phyloP scores from a whole-genome alignment of 2,113 vertebrate genomes.

The Crotophaga sulcirostris region DNA sequence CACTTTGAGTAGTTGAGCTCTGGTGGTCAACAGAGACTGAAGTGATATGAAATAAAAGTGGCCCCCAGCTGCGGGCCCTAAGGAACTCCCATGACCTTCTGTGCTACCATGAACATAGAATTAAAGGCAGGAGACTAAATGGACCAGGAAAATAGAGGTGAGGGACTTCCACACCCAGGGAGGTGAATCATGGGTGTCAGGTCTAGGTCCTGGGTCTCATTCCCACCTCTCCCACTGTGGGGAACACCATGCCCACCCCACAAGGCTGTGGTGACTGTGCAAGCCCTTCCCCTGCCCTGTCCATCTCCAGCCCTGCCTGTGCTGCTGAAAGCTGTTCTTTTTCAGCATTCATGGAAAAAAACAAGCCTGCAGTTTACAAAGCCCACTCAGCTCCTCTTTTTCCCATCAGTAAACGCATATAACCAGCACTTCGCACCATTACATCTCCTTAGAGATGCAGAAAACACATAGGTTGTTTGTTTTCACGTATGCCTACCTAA shows the following conservation, averaged over 20 bases:
- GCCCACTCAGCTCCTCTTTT: background rate
- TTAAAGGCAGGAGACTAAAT: background rate
- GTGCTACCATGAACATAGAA: background rate
- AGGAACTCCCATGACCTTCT: background rate
- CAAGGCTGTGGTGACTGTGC: accelerated
- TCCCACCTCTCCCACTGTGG: background rate
- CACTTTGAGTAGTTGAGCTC: background rate
- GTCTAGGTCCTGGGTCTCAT: background rate
- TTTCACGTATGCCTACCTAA: conserved; percentile 65
- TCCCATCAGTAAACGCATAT: background rate
- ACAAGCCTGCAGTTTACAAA: background rate
- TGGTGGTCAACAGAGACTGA: background rate
- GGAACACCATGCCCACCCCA: accelerated
- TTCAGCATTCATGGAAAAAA: background rate
- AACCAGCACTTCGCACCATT: conserved; percentile 2
- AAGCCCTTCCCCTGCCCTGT: background rate
- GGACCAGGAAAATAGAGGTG: background rate
- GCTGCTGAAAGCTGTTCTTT: background rate
- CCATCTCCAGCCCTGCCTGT: background rate
- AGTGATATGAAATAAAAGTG: background rate
- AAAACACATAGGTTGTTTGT: conserved; percentile 66
- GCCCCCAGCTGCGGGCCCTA: accelerated
- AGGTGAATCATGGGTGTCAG: accelerated
- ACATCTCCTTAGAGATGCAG: conserved; percentile 48
- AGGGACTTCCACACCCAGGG: background rate